Evolutionary conservation across 2,797 vertebrate genomes (phyloP).

Genomic region (Sebastes umbrosus): DNA sequence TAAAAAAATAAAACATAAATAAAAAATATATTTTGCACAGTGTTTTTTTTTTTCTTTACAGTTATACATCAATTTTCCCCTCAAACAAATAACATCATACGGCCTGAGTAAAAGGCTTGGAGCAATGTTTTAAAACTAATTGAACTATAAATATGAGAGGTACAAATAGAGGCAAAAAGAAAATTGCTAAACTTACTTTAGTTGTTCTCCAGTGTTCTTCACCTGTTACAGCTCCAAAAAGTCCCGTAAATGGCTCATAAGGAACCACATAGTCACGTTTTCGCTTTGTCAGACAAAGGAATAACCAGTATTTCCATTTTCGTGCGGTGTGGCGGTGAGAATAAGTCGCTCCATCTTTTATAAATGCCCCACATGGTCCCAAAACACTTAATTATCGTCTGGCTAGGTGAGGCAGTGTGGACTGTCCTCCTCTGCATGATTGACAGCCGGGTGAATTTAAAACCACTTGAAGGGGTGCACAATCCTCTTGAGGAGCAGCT

Average conservation of each 20-base stretch:
- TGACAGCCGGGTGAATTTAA: constrained; percentile 75
- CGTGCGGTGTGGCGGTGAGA: constrained; percentile 2
- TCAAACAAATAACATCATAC: background rate
- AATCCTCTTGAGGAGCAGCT: background rate
- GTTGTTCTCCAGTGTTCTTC: constrained; percentile 28
- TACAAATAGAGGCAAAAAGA: background rate
- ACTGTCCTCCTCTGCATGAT: constrained; percentile 70
- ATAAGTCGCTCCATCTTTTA: constrained; percentile 49
- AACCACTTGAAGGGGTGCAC: constrained; percentile 47
- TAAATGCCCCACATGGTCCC: constrained; percentile 54
- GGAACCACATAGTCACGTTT: background rate
- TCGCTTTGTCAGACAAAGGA: background rate
- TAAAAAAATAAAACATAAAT: no score
- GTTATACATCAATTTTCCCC: no score
- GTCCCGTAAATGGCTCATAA: background rate
- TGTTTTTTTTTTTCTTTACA: background rate
- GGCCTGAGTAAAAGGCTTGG: background rate
- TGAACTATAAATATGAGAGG: background rate
- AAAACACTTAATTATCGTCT: constrained; percentile 68
- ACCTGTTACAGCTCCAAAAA: constrained; percentile 64
- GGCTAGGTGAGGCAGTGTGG: constrained; percentile 55
- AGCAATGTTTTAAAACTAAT: background rate
- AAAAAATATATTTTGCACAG: background rate
- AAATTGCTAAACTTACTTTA: constrained; percentile 60
- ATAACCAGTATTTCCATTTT: background rate